Base-by-base conservation (phyloP, 2,888 invertebrate species). In the Corbicula japonica region DNA sequence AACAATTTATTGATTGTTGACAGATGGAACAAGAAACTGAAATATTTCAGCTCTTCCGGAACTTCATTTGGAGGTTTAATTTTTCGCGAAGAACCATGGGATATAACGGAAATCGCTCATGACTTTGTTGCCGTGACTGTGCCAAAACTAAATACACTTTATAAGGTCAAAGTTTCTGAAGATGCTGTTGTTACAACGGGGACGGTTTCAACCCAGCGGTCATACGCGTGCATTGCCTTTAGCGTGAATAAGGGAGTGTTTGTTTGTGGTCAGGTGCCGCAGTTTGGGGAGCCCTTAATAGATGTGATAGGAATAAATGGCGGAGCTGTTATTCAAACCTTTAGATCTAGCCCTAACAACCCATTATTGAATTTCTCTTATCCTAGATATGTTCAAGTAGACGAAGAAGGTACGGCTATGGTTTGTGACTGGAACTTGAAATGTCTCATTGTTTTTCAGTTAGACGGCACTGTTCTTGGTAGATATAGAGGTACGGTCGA, bases 401-500 rank as follows among this genome's bases (percentile, higher is more conserved):
- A 74, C 10, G 58, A 71, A 10, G 80, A 83, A 32, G 86, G 85
- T 0, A 76, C 74, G 2, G 79, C 78, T 12, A 72, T 83, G 5
- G 84, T 86, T 2, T 86, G 85, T 41, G 87, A 87, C 46, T 84
- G 84, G 85, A 84, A 87, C 34, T 73, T 79, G 18, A 83, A 81
- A 23, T 77, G 83, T 10, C 48, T 87, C 1, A n/a, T 85, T 2
- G 66, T 87, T 41, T 69, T 85, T 32, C 75, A 74, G 21, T 41
- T 73, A 4, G 78, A 85, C 52, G 86, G 85, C 5, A 72, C 70
- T 5, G 66, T 85, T 26, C 56, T 80, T 3, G 83, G 85, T 1
- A 60, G 62, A 18, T 87, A 84, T 41, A 68, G 72, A 28, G 85
- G 86, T 21, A 76, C 80, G 0, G 54, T 44, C 5, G 71, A 80